Conservation (phyloP, 2,113 vertebrate genomes). For the Chamaetylas fuelleborni region DNA sequence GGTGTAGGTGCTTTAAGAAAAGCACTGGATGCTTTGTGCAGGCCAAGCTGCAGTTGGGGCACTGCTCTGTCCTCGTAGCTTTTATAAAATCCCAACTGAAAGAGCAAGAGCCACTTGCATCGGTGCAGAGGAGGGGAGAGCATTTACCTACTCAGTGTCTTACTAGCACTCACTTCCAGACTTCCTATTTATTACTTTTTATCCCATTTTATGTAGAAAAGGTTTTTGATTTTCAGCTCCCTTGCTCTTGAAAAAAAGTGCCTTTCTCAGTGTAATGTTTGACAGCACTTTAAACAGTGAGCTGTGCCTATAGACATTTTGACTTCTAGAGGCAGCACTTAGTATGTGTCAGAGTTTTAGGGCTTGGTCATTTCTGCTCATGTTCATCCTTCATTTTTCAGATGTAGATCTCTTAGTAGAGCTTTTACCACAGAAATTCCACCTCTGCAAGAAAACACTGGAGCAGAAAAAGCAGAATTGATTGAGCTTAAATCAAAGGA, state of each 20-base stretch:
- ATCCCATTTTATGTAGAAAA: neutral
- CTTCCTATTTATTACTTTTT: neutral
- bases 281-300: constrained; percentile 37
- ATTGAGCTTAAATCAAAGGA: constrained; percentile 7
- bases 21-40: neutral
- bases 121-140: neutral
- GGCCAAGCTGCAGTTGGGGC: neutral
- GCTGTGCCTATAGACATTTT: constrained; percentile 36
- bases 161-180: neutral
- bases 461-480: constrained; percentile 24
- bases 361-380: neutral
- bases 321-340: constrained; percentile 32
- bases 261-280: neutral
- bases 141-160: neutral
- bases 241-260: neutral
- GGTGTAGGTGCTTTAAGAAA: neutral
- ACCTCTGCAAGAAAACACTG: neutral
- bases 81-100: neutral
- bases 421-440: constrained; percentile 43
- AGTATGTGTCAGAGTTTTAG: constrained; percentile 44
- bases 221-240: neutral
- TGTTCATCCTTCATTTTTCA: constrained; percentile 33
- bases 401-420: constrained; percentile 22
- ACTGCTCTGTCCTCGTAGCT: accelerated
- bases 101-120: neutral